Conservation (phyloP, 1,140 invertebrate species). For the Daktulosphaira vitifoliae region DNA sequence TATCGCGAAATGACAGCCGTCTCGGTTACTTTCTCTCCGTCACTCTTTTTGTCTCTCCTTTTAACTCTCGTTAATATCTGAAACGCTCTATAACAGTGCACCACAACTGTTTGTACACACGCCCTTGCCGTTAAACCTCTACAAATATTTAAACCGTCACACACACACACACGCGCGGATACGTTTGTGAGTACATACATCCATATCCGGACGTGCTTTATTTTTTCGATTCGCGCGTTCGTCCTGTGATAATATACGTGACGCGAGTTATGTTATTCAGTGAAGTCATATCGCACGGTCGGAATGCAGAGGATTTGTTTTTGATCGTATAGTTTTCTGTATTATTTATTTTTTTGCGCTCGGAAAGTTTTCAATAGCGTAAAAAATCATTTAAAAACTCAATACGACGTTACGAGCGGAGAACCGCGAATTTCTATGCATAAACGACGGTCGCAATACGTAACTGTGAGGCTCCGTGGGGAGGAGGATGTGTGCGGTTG, state of each 20-base stretch:
- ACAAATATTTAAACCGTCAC: constrained; percentile 26
- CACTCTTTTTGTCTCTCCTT: not conserved
- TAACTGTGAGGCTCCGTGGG: too few relatives aligned
- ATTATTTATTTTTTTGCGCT: constrained; percentile 16
- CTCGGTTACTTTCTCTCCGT: too few relatives aligned
- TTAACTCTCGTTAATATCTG: not conserved
- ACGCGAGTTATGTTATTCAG: too few relatives aligned
- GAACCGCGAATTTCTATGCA: constrained; percentile 16
- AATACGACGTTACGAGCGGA: not conserved
- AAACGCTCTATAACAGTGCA: not conserved
- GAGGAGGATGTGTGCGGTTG: too few relatives aligned
- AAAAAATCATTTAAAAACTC: constrained; percentile 30
- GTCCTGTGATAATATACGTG: not conserved
- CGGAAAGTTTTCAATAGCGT: constrained; percentile 18
- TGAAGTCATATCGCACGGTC: too few relatives aligned
- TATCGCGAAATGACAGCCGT: constrained; percentile 12
- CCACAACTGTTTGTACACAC: too few relatives aligned
- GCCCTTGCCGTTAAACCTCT: too few relatives aligned
- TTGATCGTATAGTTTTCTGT: not conserved
- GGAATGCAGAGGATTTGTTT: constrained; percentile 9
- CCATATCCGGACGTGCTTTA: not conserved
- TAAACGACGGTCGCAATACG: not conserved
- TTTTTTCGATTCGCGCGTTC: not conserved
- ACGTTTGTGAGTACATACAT: not conserved
- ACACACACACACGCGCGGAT: not conserved